phyloP scores from a whole-genome alignment of 2,797 vertebrate genomes.

The Dendrocincla tyrannina region DNA sequence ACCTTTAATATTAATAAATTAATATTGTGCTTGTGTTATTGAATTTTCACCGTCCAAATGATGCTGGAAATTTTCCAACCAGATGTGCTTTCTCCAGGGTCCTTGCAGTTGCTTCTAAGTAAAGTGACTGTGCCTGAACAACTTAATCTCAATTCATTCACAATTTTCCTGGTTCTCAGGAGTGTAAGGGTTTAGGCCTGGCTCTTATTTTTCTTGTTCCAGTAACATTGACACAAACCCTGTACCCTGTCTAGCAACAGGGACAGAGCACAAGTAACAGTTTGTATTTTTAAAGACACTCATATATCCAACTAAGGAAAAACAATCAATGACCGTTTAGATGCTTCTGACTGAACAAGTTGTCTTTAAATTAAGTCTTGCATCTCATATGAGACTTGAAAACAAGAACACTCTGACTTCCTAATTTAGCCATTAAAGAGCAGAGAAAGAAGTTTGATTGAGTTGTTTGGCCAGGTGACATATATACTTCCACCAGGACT shows the following conservation, averaged over 20 bases:
- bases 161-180: background rate
- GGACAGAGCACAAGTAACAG: background rate
- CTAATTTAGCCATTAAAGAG: constrained; percentile 19
- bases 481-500: background rate
- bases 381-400: background rate
- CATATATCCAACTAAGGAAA: background rate
- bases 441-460: background rate
- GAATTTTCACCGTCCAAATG: background rate
- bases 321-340: constrained; percentile 53
- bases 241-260: background rate
- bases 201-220: background rate
- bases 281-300: constrained; percentile 15
- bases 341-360: constrained; percentile 54
- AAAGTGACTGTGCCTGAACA: background rate
- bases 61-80: background rate
- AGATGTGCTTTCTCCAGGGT: background rate
- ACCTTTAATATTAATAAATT: background rate
- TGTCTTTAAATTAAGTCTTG: constrained; percentile 61
- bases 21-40: background rate
- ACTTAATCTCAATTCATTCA: background rate
- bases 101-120: background rate
- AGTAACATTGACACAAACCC: background rate
- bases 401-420: constrained; percentile 14
- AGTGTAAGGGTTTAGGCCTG: background rate
- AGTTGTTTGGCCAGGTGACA: background rate